Base-by-base conservation (phyloP, 2,797 vertebrate genomes). In the Acanthurus tractus region DNA sequence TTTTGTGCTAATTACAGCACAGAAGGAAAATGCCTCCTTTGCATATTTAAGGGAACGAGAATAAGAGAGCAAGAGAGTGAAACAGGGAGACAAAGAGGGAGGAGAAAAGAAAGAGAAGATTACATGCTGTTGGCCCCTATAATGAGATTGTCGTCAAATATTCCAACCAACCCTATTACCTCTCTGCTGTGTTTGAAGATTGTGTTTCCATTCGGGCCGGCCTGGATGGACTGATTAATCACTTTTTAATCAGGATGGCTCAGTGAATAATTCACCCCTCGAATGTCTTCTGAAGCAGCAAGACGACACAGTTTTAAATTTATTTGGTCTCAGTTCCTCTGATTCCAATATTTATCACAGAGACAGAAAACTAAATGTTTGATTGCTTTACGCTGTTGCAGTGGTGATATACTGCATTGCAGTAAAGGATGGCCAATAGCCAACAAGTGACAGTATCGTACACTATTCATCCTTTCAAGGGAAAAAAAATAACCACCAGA, bases 381-480 rank as follows among this genome's bases (percentile, higher is more conserved):
- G 85, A 90, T 79, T 73, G 63, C 53, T 70, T 66, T n/a, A 46
- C 64, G 63, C 66, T 57, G 67, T 84, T 88, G 86, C 81, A 63
- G 79, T 38, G 69, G 57, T 79, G 75, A 88, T 75, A 14, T 72
- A 65, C 89, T 91, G 90, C 91, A 93, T 64, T 92, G 92, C 92
- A 90, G 92, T 81, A 83, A 83, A 83, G 54, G 54, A 86, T 84
- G 83, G 80, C 84, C 86, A 74, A 82, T 73, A 70, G 86, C 86
- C 90, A 88, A 65, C 59, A 75, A 85, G 79, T 78, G 85, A 85
- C 81, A 84, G 58, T 25, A 59, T 34, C 76, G 69, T 76, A 74
- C 62, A 78, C 59, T 52, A 63, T 49, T 82, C 83, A 83, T 88
- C 73, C 49, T 46, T 78, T 83, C 57, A 81, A 72, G 17, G 8